Evolutionary conservation across 2,888 invertebrate species (phyloP), one percentile per base, ranked within the genome.

Genomic region (Hyalella azteca): DNA sequence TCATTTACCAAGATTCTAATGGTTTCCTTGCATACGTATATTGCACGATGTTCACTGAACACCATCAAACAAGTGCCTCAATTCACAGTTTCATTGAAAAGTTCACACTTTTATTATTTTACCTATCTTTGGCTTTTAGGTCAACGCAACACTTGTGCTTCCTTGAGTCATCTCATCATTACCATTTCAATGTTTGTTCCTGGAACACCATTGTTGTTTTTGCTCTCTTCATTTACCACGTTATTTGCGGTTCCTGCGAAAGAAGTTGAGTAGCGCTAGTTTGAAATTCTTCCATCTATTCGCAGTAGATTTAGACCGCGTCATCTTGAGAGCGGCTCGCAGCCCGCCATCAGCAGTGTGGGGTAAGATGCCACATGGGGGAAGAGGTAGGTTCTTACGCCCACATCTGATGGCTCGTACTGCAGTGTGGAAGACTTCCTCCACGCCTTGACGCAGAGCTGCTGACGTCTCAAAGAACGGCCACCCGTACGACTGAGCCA

Each of bases 401-500:
- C 81, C 80, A 39, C 80, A 79, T 40, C 96, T 90, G 86, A 96
- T 95, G 88, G 95, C 95, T 81, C 95, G 90, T 19, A 96, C 93
- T 78, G 96, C 90, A n/a, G 94, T 94, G 87, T 95, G 94, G 89
- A 96, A 96, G 36, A 94, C 94, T 87, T 96, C 96, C 87, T 96
- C 96, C 32, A 96, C 95, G 87, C 93, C 95, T 86, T 94, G 94
- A 36, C 96, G 90, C 81, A 95, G 89, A 40, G 95, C 95, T 4
- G 96, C 95, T 1, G 95, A 95, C 5, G 95, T 96, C 89, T 96
- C 96, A 87, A 93, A 95, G 89, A 96, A 96, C 15, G 95, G 95
- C 88, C 95, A 95, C 0, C 94, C 95, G 81, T 95, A 91, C 87
- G 95, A 94, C 79, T 92, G 91, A 1, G 95, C 95, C 85, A 96